A percentile compares a stretch with the other conserved stretches of the same genome.
Conservation (phyloP, 2,797 vertebrate species). For the Nannoperca australis region DNA sequence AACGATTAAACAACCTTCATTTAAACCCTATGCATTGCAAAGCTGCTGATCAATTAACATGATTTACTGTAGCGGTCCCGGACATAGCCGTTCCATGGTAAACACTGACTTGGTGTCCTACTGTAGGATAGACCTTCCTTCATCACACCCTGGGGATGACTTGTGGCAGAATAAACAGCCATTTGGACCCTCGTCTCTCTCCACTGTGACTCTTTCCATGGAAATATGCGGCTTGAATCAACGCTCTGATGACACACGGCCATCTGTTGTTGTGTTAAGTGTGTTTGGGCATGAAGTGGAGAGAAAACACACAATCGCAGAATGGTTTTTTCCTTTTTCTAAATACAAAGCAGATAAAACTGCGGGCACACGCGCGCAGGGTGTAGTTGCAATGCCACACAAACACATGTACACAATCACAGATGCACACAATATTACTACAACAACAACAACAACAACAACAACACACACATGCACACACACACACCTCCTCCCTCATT, state of each 20-base stretch:
- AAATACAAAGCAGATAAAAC: slow-evolving; percentile 56
- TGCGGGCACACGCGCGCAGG: slow-evolving; percentile 3
- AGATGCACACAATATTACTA: slow-evolving; percentile 43
- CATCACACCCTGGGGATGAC: slow-evolving; percentile 82
- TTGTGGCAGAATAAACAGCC: slow-evolving; percentile 85
- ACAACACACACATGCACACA: slow-evolving; percentile 27
- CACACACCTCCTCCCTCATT: slow-evolving; percentile 54
- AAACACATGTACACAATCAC: slow-evolving; percentile 39
- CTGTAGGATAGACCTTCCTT: slow-evolving; percentile 80
- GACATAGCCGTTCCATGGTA: slow-evolving; percentile 59
- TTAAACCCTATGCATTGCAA: slow-evolving; percentile 77
- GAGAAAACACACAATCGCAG: slow-evolving; percentile 71
- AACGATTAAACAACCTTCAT: slow-evolving; percentile 83
- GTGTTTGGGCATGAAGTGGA: slow-evolving; percentile 81
- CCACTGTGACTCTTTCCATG: slow-evolving; percentile 80
- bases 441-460: slow-evolving; percentile 42
- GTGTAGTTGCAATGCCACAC: slow-evolving; percentile 24
- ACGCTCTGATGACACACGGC: slow-evolving; percentile 84
- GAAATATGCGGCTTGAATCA: slow-evolving; percentile 85
- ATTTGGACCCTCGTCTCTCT: slow-evolving; percentile 83
- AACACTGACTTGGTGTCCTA: slow-evolving; percentile 78
- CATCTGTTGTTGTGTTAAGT: slow-evolving; percentile 87
- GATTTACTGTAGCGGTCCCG: slow-evolving; percentile 76
- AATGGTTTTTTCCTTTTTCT: slow-evolving; percentile 11
- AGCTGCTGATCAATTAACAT: slow-evolving; percentile 80